A percentile compares a stretch with the other conserved stretches of the same genome.
Evolutionary conservation across 1,140 invertebrate species (phyloP).

Genomic region (Centruroides vittatus): DNA sequence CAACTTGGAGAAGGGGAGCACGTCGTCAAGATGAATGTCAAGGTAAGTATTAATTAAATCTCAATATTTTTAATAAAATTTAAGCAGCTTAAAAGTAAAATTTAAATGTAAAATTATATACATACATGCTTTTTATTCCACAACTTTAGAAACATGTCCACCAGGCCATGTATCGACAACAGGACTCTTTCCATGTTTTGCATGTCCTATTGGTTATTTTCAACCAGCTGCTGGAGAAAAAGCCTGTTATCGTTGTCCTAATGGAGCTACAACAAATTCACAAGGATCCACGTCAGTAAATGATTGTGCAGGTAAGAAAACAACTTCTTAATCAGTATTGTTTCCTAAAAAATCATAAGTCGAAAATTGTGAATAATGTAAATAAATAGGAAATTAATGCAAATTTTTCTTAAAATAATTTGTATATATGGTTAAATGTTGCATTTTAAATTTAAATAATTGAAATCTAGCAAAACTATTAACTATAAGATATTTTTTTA

Average conservation of each 20-base stretch:
- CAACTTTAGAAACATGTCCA: conserved; percentile 27
- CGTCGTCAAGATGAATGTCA: conserved; percentile 33
- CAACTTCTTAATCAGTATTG: no score
- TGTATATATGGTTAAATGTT: no score
- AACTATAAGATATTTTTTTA: no score
- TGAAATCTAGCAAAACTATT: no score
- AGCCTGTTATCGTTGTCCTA: conserved; percentile 31
- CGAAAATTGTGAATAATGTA: no score
- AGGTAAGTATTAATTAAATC: conserved; percentile 20
- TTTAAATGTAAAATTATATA: neutral
- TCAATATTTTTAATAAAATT: neutral
- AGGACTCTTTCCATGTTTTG: conserved; percentile 34
- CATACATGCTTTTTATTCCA: no score
- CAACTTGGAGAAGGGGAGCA: conserved; percentile 37
- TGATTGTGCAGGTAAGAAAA: conserved; percentile 23
- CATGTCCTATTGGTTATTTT: conserved; percentile 34
- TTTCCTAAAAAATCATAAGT: no score
- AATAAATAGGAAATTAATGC: no score
- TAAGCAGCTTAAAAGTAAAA: neutral
- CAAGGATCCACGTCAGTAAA: conserved; percentile 21
- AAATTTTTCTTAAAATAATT: no score
- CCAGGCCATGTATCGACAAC: conserved; percentile 32
- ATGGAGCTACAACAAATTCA: conserved; percentile 18
- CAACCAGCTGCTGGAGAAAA: conserved; percentile 30
- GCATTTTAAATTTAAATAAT: no score